Conservation (phyloP, 2,113 vertebrate species). For the Thunnus thynnus region DNA sequence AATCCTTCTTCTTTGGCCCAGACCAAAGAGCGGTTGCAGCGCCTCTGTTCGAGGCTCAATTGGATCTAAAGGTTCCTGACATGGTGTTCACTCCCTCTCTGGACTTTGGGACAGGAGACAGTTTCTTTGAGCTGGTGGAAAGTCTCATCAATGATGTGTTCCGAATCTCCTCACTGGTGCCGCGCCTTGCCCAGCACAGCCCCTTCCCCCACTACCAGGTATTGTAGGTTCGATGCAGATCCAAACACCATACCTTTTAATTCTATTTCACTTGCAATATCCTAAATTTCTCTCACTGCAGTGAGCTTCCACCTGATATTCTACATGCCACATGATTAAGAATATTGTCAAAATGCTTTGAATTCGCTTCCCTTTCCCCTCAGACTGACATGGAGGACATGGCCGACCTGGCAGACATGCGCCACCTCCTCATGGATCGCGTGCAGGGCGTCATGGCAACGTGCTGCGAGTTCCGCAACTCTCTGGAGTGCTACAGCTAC, state of each 20-base stretch:
- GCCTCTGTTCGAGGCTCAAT: conserved; percentile 90
- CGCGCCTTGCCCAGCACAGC: conserved; percentile 83
- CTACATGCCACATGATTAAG: neutral
- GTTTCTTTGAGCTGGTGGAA: conserved; percentile 89
- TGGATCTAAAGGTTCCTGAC: conserved; percentile 89
- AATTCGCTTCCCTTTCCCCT: neutral
- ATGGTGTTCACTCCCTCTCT: conserved; percentile 91
- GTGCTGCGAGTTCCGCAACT: conserved; percentile 81
- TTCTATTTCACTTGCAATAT: neutral
- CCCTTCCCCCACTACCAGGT: conserved; percentile 92
- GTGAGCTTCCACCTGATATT: no score
- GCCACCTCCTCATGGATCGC: conserved; percentile 83
- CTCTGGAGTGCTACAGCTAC: conserved; percentile 87
- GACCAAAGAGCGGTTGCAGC: conserved; percentile 82
- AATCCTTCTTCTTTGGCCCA: conserved; percentile 55
- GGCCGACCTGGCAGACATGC: conserved; percentile 81
- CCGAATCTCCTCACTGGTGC: conserved; percentile 87
- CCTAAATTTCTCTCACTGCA: neutral
- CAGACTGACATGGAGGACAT: conserved; percentile 91
- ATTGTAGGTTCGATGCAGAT: conserved; percentile 27
- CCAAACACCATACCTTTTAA: neutral
- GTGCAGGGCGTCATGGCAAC: conserved; percentile 62
- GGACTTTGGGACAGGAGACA: conserved; percentile 82
- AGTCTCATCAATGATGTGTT: conserved; percentile 88
- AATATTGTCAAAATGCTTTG: neutral